Evolutionary conservation across 2,797 vertebrate species (phyloP), one percentile per base, ranked within the genome.

Genomic region (Enteromius treurensis): DNA sequence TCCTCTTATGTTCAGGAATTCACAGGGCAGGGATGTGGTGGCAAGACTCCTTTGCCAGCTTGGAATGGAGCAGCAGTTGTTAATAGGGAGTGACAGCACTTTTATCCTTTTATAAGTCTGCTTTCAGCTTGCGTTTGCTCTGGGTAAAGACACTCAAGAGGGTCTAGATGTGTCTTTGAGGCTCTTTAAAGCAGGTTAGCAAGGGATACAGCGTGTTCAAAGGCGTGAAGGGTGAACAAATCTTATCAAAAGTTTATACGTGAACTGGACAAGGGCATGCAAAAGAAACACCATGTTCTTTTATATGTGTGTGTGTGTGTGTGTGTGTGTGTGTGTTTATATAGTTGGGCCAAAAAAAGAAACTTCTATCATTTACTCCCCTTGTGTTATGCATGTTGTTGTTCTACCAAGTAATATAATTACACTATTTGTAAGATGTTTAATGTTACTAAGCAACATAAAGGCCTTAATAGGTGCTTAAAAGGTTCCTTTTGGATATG

Each of bases 111-210:
- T 68, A 32, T 81, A 81, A 87, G 45, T 45, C 26, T 53, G 60
- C 70, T 76, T 60, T 64, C n/a, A 64, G 76, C 6, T 37, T 53
- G 69, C 67, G 40, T 42, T 73, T 79, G 60, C 75, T 84, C 58
- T 75, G 71, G 65, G 82, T 84, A 47, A 70, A 76, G 65, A 73
- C 73, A 78, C 65, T 82, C 70, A 68, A 75, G 67, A 81, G 51
- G 70, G 53, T 23, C 19, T 71, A 67, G 78, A 77, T n/a, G 26
- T 62, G 77, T 79, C 77, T 76, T 74, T 58, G 23, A 77, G 78
- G 42, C 45, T 71, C 77, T 78, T 78, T 82, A 65, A 84, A 73
- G 53, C 34, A 78, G 70, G 26, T 71, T 71, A 53, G 71, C 73
- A 73, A 77, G 53, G 64, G 45, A 78, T 19, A 76, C 71, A 64